Evolutionary conservation across 2,888 invertebrate species (phyloP).

Genomic region (Zaprionus obscuricornis): DNA sequence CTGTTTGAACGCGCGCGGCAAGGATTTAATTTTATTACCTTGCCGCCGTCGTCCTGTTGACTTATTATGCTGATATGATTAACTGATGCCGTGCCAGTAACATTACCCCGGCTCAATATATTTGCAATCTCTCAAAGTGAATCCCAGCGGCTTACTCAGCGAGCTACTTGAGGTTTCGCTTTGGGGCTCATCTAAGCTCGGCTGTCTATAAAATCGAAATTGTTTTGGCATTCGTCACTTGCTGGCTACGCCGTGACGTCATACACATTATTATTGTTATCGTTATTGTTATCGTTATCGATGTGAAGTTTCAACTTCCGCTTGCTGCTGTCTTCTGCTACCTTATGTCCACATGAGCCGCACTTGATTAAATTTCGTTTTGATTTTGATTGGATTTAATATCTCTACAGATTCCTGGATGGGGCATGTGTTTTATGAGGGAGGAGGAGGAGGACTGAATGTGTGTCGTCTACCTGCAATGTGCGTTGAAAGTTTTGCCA

Average conservation of each 20-base stretch:
- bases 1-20: constrained; percentile 55
- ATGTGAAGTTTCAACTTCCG: neutral
- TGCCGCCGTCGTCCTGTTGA: constrained; percentile 56
- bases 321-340: constrained; percentile 21
- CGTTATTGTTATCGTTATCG: constrained; percentile 9
- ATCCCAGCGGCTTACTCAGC: too few species aligned
- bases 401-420: too few species aligned
- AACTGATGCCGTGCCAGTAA: constrained; percentile 57
- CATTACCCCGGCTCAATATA: too few species aligned
- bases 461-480: too few species aligned
- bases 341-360: too few species aligned
- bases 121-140: too few species aligned
- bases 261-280: constrained; percentile 5
- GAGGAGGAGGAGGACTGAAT: too few species aligned
- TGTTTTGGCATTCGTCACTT: constrained; percentile 23
- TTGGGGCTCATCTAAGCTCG: constrained; percentile 12
- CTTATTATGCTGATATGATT: constrained; percentile 77
- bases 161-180: constrained; percentile 31
- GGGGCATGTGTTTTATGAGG: too few species aligned
- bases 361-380: constrained; percentile 50
- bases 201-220: constrained; percentile 32
- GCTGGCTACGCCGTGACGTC: constrained; percentile 16
- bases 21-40: constrained; percentile 78
- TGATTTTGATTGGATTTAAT: constrained; percentile 30
- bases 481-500: too few species aligned